Evolutionary conservation across 2,797 vertebrate species (phyloP).

Genomic region (Pristis pectinata): DNA sequence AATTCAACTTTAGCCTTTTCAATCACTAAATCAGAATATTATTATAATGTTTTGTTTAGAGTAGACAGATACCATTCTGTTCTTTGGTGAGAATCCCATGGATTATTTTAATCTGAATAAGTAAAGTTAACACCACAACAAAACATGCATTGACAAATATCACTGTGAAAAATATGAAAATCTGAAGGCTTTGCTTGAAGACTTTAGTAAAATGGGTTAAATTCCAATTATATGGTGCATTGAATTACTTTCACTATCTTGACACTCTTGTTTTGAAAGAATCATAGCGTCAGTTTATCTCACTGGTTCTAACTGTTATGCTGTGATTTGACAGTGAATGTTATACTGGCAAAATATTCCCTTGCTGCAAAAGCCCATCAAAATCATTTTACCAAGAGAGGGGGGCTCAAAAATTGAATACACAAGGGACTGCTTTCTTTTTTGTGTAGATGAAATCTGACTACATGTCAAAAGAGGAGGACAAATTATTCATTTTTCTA

Average conservation of each 20-base stretch:
- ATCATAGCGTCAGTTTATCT: constrained; percentile 6
- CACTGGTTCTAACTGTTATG: constrained; percentile 11
- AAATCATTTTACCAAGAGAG: constrained; percentile 59
- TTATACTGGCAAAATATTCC: constrained; percentile 57
- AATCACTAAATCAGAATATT: not conserved
- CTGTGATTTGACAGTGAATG: constrained; percentile 53
- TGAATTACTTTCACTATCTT: constrained; percentile 31
- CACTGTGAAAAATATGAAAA: constrained; percentile 32
- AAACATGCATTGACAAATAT: constrained; percentile 24
- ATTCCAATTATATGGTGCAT: constrained; percentile 35
- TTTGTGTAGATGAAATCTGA: constrained; percentile 56
- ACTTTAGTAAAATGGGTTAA: constrained; percentile 33
- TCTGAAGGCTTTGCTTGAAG: constrained; percentile 23
- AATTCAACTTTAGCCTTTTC: not conserved
- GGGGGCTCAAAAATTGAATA: constrained; percentile 51
- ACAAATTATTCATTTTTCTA: constrained; percentile 62
- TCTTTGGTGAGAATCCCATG: not conserved
- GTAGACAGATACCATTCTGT: no score
- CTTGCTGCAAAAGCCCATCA: constrained; percentile 58
- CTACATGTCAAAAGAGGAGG: constrained; percentile 61
- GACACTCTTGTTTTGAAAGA: constrained; percentile 30
- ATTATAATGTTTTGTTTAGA: not conserved
- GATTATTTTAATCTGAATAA: not conserved
- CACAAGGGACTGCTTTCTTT: constrained; percentile 53
- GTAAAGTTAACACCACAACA: not conserved